phyloP scores from a whole-genome alignment of 2,797 vertebrate genomes.

The Cyclopterus lumpus region DNA sequence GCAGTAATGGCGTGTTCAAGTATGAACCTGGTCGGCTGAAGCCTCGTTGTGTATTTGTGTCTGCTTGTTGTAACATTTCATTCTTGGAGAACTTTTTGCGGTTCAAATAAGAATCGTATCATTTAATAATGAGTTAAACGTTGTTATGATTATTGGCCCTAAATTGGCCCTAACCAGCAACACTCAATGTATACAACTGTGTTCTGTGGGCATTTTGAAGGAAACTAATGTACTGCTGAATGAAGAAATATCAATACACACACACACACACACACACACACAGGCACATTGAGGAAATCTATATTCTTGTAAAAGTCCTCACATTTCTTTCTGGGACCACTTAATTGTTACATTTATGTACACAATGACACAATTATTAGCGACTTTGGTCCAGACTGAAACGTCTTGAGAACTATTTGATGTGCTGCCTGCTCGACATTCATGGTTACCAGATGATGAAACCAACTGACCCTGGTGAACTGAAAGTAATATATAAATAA shows the following conservation, averaged over 20 bases:
- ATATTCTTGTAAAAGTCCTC: neutral
- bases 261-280: neutral
- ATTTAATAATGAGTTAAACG: too few relatives aligned
- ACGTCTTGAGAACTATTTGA: neutral
- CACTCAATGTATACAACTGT: neutral
- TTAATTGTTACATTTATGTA: neutral
- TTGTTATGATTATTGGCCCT: too few relatives aligned
- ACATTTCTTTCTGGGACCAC: neutral
- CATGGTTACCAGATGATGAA: neutral
- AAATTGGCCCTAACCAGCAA: too few relatives aligned
- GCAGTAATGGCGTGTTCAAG: conserved; percentile 33
- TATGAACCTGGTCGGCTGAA: conserved; percentile 3
- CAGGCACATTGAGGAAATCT: neutral
- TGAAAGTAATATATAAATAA: too few relatives aligned
- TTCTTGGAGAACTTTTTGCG: neutral
- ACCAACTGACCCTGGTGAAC: neutral
- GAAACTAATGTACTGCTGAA: neutral
- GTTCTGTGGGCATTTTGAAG: neutral
- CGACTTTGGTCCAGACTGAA: neutral
- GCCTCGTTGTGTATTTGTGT: neutral
- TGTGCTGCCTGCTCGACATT: neutral
- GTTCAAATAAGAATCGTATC: neutral
- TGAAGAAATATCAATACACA: neutral
- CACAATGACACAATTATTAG: neutral
- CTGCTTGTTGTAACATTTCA: neutral